Conservation (phyloP, 2,797 vertebrate genomes). For the Phaenicophaeus curvirostris region DNA sequence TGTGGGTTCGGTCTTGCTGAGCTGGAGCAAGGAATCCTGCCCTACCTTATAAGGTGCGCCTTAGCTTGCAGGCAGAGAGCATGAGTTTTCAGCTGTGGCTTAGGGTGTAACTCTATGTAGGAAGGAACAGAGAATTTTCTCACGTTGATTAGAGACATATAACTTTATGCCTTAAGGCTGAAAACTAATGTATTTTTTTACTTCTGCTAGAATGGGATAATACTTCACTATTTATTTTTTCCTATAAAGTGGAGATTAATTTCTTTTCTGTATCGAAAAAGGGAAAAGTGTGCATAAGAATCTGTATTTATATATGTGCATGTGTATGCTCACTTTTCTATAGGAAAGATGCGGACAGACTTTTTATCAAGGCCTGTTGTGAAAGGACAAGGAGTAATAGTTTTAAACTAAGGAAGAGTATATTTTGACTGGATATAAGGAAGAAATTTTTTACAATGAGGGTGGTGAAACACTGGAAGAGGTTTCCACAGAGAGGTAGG, state of each 20-base stretch:
- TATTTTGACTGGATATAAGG: too few relatives aligned
- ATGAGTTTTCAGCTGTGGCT: conserved; percentile 16
- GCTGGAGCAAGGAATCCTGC: neutral
- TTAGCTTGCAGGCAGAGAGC: conserved; percentile 21
- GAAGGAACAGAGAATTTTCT: conserved; percentile 53
- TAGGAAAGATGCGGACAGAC: too few relatives aligned
- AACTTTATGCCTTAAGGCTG: conserved; percentile 17
- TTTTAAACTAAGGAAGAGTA: too few relatives aligned
- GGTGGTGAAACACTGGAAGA: too few relatives aligned
- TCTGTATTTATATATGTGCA: neutral
- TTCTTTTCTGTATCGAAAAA: neutral
- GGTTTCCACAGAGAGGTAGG: too few relatives aligned
- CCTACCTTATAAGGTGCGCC: conserved; percentile 15
- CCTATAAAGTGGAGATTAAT: neutral
- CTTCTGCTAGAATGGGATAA: neutral
- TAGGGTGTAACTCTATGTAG: conserved; percentile 47
- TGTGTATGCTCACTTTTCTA: too few relatives aligned
- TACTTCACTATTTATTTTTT: neutral
- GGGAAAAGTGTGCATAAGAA: neutral
- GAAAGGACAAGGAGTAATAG: too few relatives aligned
- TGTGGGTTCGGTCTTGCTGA: conserved; percentile 28
- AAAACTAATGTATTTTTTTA: neutral
- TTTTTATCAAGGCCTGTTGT: too few relatives aligned
- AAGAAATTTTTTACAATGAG: too few relatives aligned
- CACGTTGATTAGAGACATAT: conserved; percentile 6